phyloP scores from a whole-genome alignment of 2,113 vertebrate genomes.

The Promerops cafer region DNA sequence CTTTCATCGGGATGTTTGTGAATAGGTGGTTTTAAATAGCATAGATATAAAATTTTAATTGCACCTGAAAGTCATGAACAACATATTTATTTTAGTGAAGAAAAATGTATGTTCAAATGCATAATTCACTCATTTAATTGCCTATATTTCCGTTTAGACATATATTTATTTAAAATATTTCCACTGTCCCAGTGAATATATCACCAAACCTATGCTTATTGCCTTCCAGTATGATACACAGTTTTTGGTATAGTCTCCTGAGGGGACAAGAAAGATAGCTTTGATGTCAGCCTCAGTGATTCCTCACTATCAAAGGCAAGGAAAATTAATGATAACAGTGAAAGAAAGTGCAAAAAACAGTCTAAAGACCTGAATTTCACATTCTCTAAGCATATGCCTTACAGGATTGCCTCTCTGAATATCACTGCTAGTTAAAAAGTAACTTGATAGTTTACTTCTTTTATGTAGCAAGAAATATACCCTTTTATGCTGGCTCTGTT shows the following conservation, averaged over 20 bases:
- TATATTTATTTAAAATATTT: conserved; percentile 46
- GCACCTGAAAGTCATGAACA: not conserved
- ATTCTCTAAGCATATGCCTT: not conserved
- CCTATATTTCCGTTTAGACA: not conserved
- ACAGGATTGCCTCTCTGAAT: not conserved
- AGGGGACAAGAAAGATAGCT: conserved; percentile 32
- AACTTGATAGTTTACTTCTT: conserved; percentile 27
- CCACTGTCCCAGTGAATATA: not conserved
- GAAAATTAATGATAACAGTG: conserved; percentile 36
- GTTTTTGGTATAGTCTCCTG: not conserved
- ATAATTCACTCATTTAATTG: conserved; percentile 40
- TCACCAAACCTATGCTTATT: not conserved
- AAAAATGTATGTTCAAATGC: not conserved
- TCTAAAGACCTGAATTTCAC: conserved; percentile 14
- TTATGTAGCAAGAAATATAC: conserved; percentile 13
- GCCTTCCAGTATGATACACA: not conserved
- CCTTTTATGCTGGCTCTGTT: not conserved
- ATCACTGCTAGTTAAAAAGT: conserved; percentile 9
- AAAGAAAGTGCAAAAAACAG: conserved; percentile 3
- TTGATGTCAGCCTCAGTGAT: conserved; percentile 46
- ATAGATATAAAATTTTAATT: not conserved
- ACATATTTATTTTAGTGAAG: not conserved
- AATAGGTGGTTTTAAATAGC: not conserved
- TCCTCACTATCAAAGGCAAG: conserved; percentile 36
- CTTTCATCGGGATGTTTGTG: not conserved